Percentiles rank a stretch among this genome's conserved stretches.
Conservation (phyloP, 2,113 vertebrate species). For the Bos indicus region DNA sequence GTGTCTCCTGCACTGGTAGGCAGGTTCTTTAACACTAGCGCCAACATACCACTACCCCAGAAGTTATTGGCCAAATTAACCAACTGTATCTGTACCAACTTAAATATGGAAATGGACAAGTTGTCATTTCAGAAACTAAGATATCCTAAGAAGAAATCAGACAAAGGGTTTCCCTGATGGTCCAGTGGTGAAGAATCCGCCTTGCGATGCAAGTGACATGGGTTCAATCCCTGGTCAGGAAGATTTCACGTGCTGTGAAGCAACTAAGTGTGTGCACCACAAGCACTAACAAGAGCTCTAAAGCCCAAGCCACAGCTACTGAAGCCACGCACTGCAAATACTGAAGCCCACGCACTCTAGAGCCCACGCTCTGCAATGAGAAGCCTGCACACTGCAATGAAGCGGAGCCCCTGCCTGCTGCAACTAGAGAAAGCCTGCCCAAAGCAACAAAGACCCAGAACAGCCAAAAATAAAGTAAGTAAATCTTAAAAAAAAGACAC, state of each 20-base stretch:
- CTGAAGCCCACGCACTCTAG: neutral
- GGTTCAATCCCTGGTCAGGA: neutral
- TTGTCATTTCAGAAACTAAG: neutral
- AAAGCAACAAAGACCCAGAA: neutral
- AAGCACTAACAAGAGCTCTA: neutral
- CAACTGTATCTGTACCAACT: neutral
- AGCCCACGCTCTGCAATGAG: neutral
- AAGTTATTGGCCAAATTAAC: neutral
- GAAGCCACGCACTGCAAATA: neutral
- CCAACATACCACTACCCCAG: neutral
- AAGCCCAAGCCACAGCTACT: neutral
- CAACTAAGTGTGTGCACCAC: neutral
- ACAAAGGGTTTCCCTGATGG: neutral
- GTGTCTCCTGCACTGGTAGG: neutral
- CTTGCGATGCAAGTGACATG: neutral
- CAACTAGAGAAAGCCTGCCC: neutral
- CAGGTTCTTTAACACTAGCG: neutral
- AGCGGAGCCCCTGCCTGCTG: neutral
- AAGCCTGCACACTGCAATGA: neutral
- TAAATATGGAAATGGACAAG: neutral
- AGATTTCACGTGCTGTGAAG: neutral
- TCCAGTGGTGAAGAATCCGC: neutral
- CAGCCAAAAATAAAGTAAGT: neutral
- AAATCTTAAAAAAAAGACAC: neutral
- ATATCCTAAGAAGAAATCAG: neutral